Percentiles rank a stretch among this genome's conserved stretches.
Evolutionary conservation across 2,113 vertebrate genomes (phyloP).

Genomic region (Jaculus jaculus): DNA sequence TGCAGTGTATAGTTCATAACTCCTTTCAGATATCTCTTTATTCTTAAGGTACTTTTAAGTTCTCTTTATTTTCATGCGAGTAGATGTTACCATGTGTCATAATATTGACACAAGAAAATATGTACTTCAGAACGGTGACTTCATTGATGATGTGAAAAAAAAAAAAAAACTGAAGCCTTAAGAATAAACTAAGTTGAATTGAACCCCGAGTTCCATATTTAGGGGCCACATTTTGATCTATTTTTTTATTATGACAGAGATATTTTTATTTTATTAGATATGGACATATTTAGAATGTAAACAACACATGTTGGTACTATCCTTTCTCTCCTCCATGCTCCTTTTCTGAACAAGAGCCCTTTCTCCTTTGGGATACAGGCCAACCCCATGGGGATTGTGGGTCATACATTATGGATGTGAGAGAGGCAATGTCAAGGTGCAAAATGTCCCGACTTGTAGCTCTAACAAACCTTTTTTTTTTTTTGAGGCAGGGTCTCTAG

Average conservation of each 20-base stretch:
- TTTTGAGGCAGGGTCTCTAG: no score
- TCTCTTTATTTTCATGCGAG: background rate
- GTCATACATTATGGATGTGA: no score
- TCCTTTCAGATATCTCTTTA: background rate
- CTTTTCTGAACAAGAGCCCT: no score
- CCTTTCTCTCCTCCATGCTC: no score
- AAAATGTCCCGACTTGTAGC: no score
- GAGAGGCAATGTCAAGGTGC: no score
- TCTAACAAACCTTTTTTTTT: no score
- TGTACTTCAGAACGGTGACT: background rate
- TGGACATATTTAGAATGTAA: no score
- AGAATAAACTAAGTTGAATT: background rate
- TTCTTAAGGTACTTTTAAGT: background rate
- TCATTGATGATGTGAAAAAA: background rate
- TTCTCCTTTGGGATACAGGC: no score
- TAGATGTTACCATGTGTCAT: background rate
- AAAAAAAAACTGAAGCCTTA: background rate
- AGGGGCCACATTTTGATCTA: rapidly evolving
- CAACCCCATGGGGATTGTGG: no score
- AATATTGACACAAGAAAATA: background rate
- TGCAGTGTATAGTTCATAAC: background rate
- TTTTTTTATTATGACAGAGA: background rate
- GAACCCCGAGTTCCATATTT: background rate
- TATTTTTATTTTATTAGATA: no score
- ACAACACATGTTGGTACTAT: no score